Evolutionary conservation across 2,888 invertebrate species (phyloP).

Genomic region (Sphaerophoria taeniata): DNA sequence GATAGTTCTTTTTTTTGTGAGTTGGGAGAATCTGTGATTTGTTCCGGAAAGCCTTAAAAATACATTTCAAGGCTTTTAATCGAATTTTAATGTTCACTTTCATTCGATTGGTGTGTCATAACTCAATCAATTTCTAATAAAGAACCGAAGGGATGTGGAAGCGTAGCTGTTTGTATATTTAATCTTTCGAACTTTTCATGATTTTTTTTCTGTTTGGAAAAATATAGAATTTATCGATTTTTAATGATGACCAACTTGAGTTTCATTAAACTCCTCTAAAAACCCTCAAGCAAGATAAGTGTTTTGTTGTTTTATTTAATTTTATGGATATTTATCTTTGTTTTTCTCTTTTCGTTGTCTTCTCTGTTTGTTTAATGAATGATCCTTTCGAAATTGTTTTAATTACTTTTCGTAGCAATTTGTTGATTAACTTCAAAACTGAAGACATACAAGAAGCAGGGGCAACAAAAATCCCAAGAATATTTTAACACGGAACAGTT

Average conservation of each 20-base stretch:
- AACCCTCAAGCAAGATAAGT: slow-evolving; percentile 8
- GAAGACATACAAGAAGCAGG: not conserved
- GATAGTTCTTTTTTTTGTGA: slow-evolving; percentile 21
- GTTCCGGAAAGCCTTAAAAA: slow-evolving; percentile 20
- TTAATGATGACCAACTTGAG: slow-evolving; percentile 43
- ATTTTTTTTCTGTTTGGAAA: not conserved
- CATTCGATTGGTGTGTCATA: slow-evolving; percentile 28
- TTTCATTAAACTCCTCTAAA: slow-evolving; percentile 23
- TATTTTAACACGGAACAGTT: slow-evolving; percentile 48
- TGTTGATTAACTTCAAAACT: slow-evolving; percentile 56
- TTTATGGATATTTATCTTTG: slow-evolving; percentile 16
- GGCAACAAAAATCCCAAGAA: not conserved
- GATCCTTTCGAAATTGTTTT: slow-evolving; percentile 40
- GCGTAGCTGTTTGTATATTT: not conserved
- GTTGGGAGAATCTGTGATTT: not conserved
- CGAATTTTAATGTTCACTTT: slow-evolving; percentile 68
- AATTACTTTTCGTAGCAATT: slow-evolving; percentile 52
- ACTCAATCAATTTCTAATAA: slow-evolving; percentile 63
- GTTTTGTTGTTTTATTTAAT: not conserved
- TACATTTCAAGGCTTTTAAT: slow-evolving; percentile 46
- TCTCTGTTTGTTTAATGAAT: slow-evolving; percentile 9
- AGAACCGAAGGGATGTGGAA: not conserved
- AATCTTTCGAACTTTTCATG: slow-evolving; percentile 7
- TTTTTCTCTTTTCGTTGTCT: too few relatives aligned
- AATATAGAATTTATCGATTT: slow-evolving; percentile 40